phyloP scores from a whole-genome alignment of 2,113 vertebrate species.

The Caranx melampygus region DNA sequence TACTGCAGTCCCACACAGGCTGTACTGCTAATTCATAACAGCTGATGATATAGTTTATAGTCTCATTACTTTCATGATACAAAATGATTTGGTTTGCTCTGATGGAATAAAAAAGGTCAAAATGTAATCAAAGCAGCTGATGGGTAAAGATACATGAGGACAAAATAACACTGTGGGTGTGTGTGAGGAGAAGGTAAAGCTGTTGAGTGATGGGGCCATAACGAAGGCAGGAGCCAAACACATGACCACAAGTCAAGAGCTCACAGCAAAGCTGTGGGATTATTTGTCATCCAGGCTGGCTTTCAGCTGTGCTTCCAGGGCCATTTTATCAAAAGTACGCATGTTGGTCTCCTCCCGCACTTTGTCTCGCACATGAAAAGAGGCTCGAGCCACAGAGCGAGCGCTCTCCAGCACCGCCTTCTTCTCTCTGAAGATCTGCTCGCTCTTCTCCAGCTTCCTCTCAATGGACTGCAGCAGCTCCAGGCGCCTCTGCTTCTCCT shows the following conservation, averaged over 20 bases:
- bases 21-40: slow-evolving; percentile 14
- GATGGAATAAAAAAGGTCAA: slow-evolving; percentile 3
- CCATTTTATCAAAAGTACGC: slow-evolving; percentile 98
- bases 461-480: slow-evolving; percentile 96
- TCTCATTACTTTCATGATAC: slow-evolving; percentile 37
- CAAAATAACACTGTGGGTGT: slow-evolving; percentile 40
- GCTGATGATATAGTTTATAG: slow-evolving; percentile 9
- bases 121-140: slow-evolving; percentile 35
- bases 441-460: slow-evolving; percentile 95
- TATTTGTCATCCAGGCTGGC: slow-evolving; percentile 93
- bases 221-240: slow-evolving; percentile 59
- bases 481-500: slow-evolving; percentile 88
- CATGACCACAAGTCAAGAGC: slow-evolving; percentile 42
- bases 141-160: slow-evolving; percentile 39
- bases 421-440: slow-evolving; percentile 94
- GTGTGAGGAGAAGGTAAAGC: slow-evolving; percentile 52
- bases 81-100: slow-evolving; percentile 44
- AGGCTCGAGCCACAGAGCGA: slow-evolving; percentile 93
- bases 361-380: slow-evolving; percentile 95
- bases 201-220: slow-evolving; percentile 53
- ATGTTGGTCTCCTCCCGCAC: slow-evolving; percentile 94
- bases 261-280: slow-evolving; percentile 21
- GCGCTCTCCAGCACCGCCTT: slow-evolving; percentile 93
- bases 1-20: slow-evolving; percentile 14
- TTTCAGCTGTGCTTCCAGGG: slow-evolving; percentile 93